Evolutionary conservation across 2,797 vertebrate genomes (phyloP).

Genomic region (Ispidina picta): DNA sequence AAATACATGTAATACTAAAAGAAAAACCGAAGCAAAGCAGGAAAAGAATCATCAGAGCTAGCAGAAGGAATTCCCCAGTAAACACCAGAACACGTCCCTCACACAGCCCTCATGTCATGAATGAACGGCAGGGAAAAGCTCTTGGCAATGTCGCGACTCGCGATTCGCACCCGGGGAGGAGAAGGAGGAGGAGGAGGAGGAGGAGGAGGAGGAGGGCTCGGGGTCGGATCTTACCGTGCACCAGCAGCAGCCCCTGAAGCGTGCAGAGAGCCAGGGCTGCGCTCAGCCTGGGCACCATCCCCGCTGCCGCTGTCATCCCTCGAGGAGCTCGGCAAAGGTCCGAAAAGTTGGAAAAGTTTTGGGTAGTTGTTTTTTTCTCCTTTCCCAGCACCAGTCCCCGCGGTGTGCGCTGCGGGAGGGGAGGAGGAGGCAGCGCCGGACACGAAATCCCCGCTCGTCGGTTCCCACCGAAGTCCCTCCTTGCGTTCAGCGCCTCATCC

Average conservation of each 20-base stretch:
- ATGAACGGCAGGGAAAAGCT: neutral
- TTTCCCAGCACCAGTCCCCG: neutral
- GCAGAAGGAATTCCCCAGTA: neutral
- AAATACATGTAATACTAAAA: neutral
- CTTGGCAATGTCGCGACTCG: neutral
- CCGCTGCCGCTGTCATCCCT: neutral
- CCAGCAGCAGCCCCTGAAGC: conserved; percentile 51
- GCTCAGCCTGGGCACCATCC: neutral
- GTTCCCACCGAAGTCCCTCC: neutral
- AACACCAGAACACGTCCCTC: neutral
- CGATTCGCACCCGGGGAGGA: neutral
- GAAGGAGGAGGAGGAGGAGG: no score
- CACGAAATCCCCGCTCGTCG: conserved; percentile 30
- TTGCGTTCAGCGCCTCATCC: neutral
- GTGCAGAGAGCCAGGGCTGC: neutral
- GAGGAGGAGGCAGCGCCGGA: neutral
- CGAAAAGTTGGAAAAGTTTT: neutral
- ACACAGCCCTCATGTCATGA: neutral
- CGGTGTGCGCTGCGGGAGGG: neutral
- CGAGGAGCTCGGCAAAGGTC: neutral
- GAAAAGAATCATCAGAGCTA: neutral
- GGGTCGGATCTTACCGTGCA: conserved; percentile 52
- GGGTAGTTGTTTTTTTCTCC: no score
- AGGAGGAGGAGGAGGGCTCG: no score
- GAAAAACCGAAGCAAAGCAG: neutral